A percentile compares a stretch with the other conserved stretches of the same genome.
These are phyloP conservation scores for Stegostoma tigrinum DNA, from an alignment of 2,113 vertebrate species.

Conservation along the genomic window DNA sequence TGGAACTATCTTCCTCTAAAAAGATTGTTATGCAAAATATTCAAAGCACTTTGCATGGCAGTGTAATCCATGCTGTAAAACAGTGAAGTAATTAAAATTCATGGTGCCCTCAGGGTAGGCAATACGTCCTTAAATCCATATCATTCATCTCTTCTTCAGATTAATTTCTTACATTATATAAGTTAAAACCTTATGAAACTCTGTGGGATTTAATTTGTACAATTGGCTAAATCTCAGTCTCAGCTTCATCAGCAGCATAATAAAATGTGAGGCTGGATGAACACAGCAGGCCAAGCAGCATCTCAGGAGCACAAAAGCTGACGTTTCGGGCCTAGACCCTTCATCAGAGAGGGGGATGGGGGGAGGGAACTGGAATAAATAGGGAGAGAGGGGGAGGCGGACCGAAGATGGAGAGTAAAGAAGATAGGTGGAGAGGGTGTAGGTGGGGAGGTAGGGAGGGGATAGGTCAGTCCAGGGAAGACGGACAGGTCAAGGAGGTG, in stretches of 20 bases:
- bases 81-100: background rate
- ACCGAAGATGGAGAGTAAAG: no score
- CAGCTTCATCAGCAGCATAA: background rate
- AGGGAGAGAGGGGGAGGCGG: no score
- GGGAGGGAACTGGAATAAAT: no score
- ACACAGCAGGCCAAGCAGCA: no score
- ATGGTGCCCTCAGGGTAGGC: background rate
- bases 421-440: no score
- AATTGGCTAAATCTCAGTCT: background rate
- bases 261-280: no score
- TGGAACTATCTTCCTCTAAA: background rate
- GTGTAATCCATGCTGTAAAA: background rate
- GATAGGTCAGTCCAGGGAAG: no score
- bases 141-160: background rate
- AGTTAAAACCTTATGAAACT: background rate
- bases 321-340: no score
- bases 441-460: no score
- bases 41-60: background rate
- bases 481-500: no score
- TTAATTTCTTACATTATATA: background rate
- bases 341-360: no score
- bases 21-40: slow-evolving; percentile 23
- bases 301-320: no score
- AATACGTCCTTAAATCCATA: background rate
- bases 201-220: background rate